Base-by-base conservation (phyloP, 1,140 invertebrate genomes). In the Diorhabda carinulata region DNA sequence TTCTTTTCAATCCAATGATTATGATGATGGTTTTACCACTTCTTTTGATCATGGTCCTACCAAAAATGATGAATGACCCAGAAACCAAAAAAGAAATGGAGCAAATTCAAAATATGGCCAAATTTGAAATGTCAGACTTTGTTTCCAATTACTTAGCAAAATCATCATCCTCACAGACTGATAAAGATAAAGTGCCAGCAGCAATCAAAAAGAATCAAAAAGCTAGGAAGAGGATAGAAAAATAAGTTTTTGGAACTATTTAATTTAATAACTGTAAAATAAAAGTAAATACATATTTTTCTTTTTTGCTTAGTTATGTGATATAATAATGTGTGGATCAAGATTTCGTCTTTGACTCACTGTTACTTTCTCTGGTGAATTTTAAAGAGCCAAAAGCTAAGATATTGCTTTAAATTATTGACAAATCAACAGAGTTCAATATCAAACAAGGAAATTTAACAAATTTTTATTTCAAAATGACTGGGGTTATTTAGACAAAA, bases 11-110 rank as follows among this genome's bases (percentile, higher is more conserved):
- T 83, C 96, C 97, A 56, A 98, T 98, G 96, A 92, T 98, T 2
- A 86, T 98, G 65, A 98, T 98, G 92, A 98, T 98, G 96, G 89
- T 98, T 42, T 78, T 98, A 62, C 97, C 97, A 2, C 83, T 98
- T 7, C 74, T 98, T 1, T 80, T 98, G 0, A 93, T 99, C 71
- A 92, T 98, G 88, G 85, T 98, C 68, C 82, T 98, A 74, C 96
- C 97, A 6, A 97, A 98, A 83, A 91, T 98, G 86, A 95, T 98
- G 89, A 98, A 95, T 80, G 96, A 98, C 83, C 94, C 95, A 59
- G 96, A 98, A 82, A 95, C 96, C 2, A 89, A 93, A 88, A 87
- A 95, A 87, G 95, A 97, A 85, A 91, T 97, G 84, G 95, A 97
- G 79, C 92, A 96, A 74, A 85, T 97, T 43, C 89, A 90, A 72